These are phyloP conservation scores for Listrodromus nycthemerus DNA, from an alignment of 2,888 invertebrate genomes.

Conservation along the genomic window DNA sequence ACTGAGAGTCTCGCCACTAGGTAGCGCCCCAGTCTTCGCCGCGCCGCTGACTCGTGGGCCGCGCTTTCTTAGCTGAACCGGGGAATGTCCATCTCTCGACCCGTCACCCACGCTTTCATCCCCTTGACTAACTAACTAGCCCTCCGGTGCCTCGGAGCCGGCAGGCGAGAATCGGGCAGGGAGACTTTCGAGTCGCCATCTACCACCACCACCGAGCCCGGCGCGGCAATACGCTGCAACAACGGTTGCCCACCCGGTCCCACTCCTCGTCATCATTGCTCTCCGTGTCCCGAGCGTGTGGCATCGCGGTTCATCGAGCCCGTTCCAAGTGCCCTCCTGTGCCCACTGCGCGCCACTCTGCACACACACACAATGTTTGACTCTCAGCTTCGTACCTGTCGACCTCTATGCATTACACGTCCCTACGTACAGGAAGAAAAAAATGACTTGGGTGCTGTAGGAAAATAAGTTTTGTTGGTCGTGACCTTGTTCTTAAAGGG, in stretches of 20 bases:
- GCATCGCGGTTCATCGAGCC: conserved; percentile 57
- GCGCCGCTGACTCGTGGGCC: conserved; percentile 2
- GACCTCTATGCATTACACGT: background rate
- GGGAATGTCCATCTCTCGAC: conserved; percentile 40
- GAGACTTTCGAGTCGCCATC: conserved; percentile 21
- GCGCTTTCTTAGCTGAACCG: conserved; percentile 9
- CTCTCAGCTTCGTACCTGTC: conserved; percentile 20
- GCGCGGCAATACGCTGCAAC: conserved; percentile 46
- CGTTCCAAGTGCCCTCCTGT: conserved; percentile 38
- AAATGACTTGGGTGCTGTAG: no score
- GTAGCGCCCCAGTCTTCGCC: background rate
- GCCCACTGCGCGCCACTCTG: background rate
- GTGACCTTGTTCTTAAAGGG: no score
- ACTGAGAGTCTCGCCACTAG: background rate
- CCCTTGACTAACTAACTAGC: conserved; percentile 66
- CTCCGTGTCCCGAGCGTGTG: conserved; percentile 44
- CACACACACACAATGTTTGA: conserved; percentile 39
- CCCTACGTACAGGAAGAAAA: background rate
- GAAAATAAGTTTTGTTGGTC: no score
- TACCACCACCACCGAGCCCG: conserved; percentile 40
- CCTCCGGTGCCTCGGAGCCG: conserved; percentile 49
- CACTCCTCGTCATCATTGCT: conserved; percentile 53
- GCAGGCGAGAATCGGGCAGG: conserved; percentile 50
- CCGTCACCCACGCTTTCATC: conserved; percentile 66
- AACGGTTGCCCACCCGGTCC: conserved; percentile 47